Evolutionary conservation across 2,888 invertebrate species (phyloP), one percentile per base, ranked within the genome.

Genomic region (Gryllus longicercus): DNA sequence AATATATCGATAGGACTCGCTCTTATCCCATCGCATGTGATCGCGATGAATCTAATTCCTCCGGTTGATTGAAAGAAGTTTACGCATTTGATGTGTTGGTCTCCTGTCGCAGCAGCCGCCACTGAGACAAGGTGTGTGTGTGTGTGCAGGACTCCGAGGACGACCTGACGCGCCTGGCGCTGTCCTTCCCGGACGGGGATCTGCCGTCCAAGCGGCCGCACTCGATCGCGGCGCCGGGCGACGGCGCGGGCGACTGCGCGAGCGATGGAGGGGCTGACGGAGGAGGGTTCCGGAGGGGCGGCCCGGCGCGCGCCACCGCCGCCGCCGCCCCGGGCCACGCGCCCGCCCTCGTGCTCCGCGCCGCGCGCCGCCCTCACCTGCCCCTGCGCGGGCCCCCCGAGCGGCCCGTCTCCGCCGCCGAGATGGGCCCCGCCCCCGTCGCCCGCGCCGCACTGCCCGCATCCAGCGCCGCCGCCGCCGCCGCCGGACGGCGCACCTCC

Each of bases 401-500:
- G 50, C 51, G 78, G 74, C 80, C 77, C 49, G 74, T 51, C 14
- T 80, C 80, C 63, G 77, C 74, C 16, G 77, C 80, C 63, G 51
- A 51, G 51, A 76, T 63, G 50, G 63, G 76, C 49, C 77, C 77
- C 51, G 74, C 78, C 63, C 75, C 81, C 11, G 77, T n/a, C 75
- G 18, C 79, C 49, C 76, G 78, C 8, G 38, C 38, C 38, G 38
- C 25, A 2, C 2, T 2, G 25, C 25, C 38, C 38, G 5, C 38
- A 1, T 5, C 38, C 38, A 8, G 1, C 38, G 38, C 38, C 38
- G 8, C 38, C 38, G 5, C 38, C 5, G 38, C 38, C 38, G 8
- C 38, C 38, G 38, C 38, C 38, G 38, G 38, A 0, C 38, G 38
- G 8, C 38, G 38, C 1, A 38, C 38, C 38, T 38, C 38, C 38